Percentiles rank a stretch among this genome's conserved stretches.
Evolutionary conservation across 2,113 vertebrate genomes (phyloP).

Genomic region (Rhinogobius similis): DNA sequence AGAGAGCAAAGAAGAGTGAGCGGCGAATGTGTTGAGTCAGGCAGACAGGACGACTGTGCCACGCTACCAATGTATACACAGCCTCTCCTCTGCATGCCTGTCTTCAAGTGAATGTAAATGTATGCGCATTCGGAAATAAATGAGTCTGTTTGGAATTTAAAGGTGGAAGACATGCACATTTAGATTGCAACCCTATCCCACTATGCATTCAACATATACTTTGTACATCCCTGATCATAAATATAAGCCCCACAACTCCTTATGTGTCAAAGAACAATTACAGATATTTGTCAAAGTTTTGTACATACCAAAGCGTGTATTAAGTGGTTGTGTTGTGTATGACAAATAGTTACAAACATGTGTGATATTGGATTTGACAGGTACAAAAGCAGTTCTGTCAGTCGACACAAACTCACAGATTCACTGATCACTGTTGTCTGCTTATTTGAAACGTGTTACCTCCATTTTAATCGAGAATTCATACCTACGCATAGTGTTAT

Average conservation of each 20-base stretch:
- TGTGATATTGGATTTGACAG: slow-evolving; percentile 44
- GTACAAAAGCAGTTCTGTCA: slow-evolving; percentile 12
- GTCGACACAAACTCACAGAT: slow-evolving; percentile 19
- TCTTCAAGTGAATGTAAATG: slow-evolving; percentile 26
- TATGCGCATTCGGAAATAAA: slow-evolving; percentile 37
- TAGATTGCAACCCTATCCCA: slow-evolving; percentile 11
- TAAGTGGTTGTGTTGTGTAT: slow-evolving; percentile 28
- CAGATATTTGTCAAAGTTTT: slow-evolving; percentile 39
- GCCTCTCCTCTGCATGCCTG: slow-evolving; percentile 26
- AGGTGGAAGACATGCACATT: neutral
- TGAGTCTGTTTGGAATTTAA: neutral
- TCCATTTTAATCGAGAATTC: slow-evolving; percentile 59
- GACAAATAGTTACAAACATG: neutral
- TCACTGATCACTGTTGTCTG: slow-evolving; percentile 46
- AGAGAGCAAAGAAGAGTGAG: slow-evolving; percentile 59
- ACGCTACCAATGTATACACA: slow-evolving; percentile 44
- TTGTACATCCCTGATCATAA: slow-evolving; percentile 64
- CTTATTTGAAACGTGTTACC: slow-evolving; percentile 53
- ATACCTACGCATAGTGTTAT: slow-evolving; percentile 64
- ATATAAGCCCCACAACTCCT: slow-evolving; percentile 51
- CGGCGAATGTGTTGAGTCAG: slow-evolving; percentile 75
- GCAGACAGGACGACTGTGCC: slow-evolving; percentile 58
- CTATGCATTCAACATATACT: slow-evolving; percentile 69
- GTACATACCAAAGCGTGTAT: slow-evolving; percentile 54
- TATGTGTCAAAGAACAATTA: slow-evolving; percentile 32